phyloP scores from a whole-genome alignment of 2,113 vertebrate species.

The Ailuropoda melanoleuca region DNA sequence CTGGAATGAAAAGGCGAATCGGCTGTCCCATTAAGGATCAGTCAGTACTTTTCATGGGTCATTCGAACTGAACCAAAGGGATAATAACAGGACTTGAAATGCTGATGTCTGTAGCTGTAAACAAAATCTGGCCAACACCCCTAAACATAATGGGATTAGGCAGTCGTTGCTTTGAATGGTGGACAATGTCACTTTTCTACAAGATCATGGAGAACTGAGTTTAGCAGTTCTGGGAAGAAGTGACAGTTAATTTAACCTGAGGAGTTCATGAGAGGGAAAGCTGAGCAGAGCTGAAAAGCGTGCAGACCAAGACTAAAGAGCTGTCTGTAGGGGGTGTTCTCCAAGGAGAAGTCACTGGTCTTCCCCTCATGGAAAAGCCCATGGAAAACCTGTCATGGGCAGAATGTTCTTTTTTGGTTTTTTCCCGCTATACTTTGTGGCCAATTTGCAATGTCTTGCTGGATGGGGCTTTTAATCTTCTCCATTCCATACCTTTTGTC shows the following conservation, averaged over 20 bases:
- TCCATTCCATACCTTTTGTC: neutral
- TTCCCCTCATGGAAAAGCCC: neutral
- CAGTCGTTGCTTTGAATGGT: neutral
- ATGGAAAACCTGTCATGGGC: neutral
- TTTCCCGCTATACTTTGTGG: neutral
- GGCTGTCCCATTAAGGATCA: conserved; percentile 41
- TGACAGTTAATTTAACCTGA: neutral
- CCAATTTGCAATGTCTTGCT: neutral
- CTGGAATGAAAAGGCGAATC: conserved; percentile 50
- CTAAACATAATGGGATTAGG: neutral
- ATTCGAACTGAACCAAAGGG: conserved; percentile 34
- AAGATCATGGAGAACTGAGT: conserved; percentile 9
- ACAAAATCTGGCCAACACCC: neutral
- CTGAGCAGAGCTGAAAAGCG: neutral
- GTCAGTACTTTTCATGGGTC: conserved; percentile 27
- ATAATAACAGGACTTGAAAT: conserved; percentile 54
- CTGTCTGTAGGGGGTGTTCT: neutral
- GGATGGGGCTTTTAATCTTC: conserved; percentile 24
- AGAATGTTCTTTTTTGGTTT: neutral
- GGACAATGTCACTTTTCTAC: conserved; percentile 10
- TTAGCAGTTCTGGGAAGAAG: neutral
- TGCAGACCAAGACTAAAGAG: neutral
- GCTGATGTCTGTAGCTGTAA: neutral
- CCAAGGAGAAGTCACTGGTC: neutral
- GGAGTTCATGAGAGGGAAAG: neutral